A percentile compares a stretch with the other conserved stretches of the same genome.
phyloP scores from a whole-genome alignment of 2,797 vertebrate genomes.

The Coregonus ussuriensis region DNA sequence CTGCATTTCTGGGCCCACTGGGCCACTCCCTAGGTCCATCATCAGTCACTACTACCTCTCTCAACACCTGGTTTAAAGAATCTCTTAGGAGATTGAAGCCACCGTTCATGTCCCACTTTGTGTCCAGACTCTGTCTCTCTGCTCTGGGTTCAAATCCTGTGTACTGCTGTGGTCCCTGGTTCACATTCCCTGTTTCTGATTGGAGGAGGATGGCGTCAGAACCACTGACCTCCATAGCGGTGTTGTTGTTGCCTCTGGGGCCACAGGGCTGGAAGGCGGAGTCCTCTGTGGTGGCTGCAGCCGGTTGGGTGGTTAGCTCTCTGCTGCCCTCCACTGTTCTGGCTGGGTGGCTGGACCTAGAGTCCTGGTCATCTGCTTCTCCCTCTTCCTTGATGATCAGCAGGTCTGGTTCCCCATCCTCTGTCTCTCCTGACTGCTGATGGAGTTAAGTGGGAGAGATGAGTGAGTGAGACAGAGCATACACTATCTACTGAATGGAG shows the following conservation, averaged over 20 bases:
- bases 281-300: background rate
- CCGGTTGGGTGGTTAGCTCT: background rate
- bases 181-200: slow-evolving; percentile 37
- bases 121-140: slow-evolving; percentile 22
- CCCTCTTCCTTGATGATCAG: slow-evolving; percentile 65
- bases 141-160: slow-evolving; percentile 44
- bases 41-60: background rate
- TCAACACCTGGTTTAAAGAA: slow-evolving; percentile 18
- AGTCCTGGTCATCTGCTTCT: background rate
- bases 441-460: background rate
- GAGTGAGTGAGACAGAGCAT: background rate
- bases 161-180: slow-evolving; percentile 22
- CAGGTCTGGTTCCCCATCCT: slow-evolving; percentile 42
- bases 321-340: background rate
- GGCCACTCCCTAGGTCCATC: background rate
- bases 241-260: background rate
- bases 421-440: slow-evolving; percentile 46
- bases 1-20: background rate
- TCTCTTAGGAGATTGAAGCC: background rate
- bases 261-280: too few relatives aligned
- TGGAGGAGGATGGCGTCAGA: slow-evolving; percentile 42
- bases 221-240: slow-evolving; percentile 67
- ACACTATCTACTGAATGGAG: background rate
- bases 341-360: slow-evolving; percentile 5
- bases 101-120: slow-evolving; percentile 4